Base-by-base conservation (phyloP, 2,113 vertebrate genomes). In the Pterophyllum scalare region DNA sequence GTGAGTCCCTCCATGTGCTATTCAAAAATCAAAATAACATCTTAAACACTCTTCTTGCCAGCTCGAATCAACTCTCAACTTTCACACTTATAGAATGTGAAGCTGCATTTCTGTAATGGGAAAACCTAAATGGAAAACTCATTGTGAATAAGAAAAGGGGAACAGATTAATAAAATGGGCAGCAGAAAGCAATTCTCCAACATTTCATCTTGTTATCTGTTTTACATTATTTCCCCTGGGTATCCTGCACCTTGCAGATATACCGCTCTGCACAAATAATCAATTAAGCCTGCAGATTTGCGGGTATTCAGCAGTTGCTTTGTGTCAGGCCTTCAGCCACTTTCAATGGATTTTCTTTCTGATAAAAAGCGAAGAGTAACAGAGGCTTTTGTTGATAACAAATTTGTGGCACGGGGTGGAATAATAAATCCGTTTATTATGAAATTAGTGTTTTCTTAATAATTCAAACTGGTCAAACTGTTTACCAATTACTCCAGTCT, bases 121-220 rank as follows among this genome's bases (percentile, higher is more conserved):
- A 93, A 96, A 95, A 90, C 80, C 94, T 93, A 91, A 93, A 95
- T 91, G 86, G 95, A 94, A 95, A 94, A 94, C 80, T 93, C 94
- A 95, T 94, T 96, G 95, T 94, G 94, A 94, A 90, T 88, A 92
- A 93, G 85, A 92, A 91, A 75, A 92, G 75, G 54, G 83, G 92
- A 95, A 95, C 85, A 95, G 94, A 96, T 96, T 96, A 97, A 95
- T 96, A 96, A 95, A 95, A 94, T 67, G 84, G 92, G 83, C 83
- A 94, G 89, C 89, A 92, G 94, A 97, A 97, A 95, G 85, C 93
- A 95, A 94, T 96, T 96, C 97, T 96, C 93, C 92, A 86, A 58
- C 90, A 91, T 96, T 97, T 96, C 96, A 95, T 97, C 93, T 96
- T 95, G 87, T 97, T 96, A 96, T 96, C 93, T 96, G 94, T 96